Percentiles rank a stretch among this genome's conserved stretches.
Conservation (phyloP, 2,797 vertebrate genomes). For the Psittacula echo region DNA sequence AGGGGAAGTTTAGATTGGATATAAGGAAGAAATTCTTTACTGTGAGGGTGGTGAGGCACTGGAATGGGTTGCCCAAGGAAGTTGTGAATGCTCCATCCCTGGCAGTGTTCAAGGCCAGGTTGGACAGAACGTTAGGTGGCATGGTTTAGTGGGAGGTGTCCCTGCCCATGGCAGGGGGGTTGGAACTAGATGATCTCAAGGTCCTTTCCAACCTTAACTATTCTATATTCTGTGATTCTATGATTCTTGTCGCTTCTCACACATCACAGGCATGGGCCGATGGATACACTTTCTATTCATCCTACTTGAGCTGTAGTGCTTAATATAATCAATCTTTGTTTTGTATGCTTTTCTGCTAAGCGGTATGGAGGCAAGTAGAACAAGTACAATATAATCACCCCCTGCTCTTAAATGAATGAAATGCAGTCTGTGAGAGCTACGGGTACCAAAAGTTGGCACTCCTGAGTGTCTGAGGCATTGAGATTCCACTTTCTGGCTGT, state of each 20-base stretch:
- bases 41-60: not conserved
- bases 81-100: not conserved
- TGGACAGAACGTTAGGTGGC: not conserved
- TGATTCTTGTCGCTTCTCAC: not conserved
- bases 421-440: not conserved
- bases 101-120: not conserved
- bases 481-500: not conserved
- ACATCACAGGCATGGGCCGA: accelerated
- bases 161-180: too few relatives aligned
- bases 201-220: not conserved
- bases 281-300: not conserved
- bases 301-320: not conserved
- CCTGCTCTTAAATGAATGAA: not conserved
- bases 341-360: not conserved
- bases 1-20: not conserved
- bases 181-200: not conserved
- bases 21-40: not conserved
- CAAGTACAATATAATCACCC: not conserved
- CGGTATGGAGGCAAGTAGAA: not conserved
- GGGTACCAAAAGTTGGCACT: not conserved
- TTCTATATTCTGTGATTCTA: not conserved
- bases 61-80: not conserved
- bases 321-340: not conserved
- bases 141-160: not conserved
- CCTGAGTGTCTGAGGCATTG: not conserved